A percentile compares a stretch with the other conserved stretches of the same genome.
Conservation (phyloP, 2,888 invertebrate species). For the Incurvaria masculella region DNA sequence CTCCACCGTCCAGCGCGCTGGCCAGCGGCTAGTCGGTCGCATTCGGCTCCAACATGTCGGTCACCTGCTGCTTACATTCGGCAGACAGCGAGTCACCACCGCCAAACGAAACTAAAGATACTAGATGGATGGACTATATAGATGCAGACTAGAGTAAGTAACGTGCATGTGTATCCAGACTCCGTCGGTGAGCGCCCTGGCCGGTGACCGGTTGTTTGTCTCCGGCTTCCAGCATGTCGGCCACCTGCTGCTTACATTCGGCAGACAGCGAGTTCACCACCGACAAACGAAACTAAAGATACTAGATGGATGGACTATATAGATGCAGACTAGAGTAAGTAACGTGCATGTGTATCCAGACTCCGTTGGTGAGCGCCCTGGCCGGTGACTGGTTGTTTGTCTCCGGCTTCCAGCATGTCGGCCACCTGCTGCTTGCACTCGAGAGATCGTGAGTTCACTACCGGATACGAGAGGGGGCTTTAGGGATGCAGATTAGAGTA, state of each 20-base stretch:
- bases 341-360: conserved; percentile 66
- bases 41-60: conserved; percentile 67
- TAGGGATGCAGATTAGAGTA: conserved; percentile 34
- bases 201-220: conserved; percentile 53
- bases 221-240: conserved; percentile 69
- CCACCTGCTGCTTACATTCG: conserved; percentile 62
- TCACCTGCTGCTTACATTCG: conserved; percentile 62
- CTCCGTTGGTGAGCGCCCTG: conserved; percentile 41
- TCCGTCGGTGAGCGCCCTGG: conserved; percentile 47
- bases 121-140: no score
- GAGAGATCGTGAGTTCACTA: conserved; percentile 53
- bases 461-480: no score
- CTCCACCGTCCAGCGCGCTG: conserved; percentile 41
- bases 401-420: conserved; percentile 68
- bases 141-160: no score
- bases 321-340: no score
- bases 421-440: conserved; percentile 63
- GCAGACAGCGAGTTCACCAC: conserved; percentile 54
- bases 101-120: no score
- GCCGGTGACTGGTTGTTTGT: conserved; percentile 56
- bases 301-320: no score
- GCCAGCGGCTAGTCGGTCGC: conserved; percentile 56
- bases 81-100: conserved; percentile 53
- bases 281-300: no score
- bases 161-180: conserved; percentile 64